phyloP scores from a whole-genome alignment of 2,888 invertebrate species.

The Volucella bombylans region DNA sequence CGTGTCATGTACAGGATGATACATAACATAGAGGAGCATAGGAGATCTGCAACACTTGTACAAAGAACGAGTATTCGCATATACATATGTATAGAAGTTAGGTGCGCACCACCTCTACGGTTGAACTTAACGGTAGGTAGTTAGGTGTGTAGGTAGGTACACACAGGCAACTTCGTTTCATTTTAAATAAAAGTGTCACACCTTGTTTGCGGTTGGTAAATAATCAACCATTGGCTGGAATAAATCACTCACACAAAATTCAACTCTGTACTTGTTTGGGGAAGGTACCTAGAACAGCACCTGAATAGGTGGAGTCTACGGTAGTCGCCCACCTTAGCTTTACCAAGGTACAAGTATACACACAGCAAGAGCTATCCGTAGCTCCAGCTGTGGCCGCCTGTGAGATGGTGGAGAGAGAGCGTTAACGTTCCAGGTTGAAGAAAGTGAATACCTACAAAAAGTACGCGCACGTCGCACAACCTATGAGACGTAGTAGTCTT shows the following conservation, averaged over 20 bases:
- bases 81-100: conserved; percentile 11
- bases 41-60: conserved; percentile 42
- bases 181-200: conserved; percentile 79
- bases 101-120: conserved; percentile 75
- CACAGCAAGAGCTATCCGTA: not conserved
- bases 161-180: conserved; percentile 29
- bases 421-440: conserved; percentile 56
- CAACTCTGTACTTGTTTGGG: conserved; percentile 71
- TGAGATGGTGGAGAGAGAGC: conserved; percentile 39
- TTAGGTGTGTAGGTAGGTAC: conserved; percentile 59
- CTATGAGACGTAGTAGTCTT: conserved; percentile 25
- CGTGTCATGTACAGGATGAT: conserved; percentile 7
- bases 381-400: not conserved
- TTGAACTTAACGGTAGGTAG: conserved; percentile 42
- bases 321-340: conserved; percentile 72
- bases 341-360: conserved; percentile 69
- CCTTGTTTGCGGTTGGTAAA: conserved; percentile 79
- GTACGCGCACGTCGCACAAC: conserved; percentile 73
- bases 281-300: conserved; percentile 72
- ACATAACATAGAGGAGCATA: conserved; percentile 53
- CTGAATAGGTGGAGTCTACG: conserved; percentile 74
- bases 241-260: conserved; percentile 79
- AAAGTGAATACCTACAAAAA: conserved; percentile 68
- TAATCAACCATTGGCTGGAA: conserved; percentile 82
- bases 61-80: conserved; percentile 24